These are phyloP conservation scores for Tetragonula carbonaria DNA, from an alignment of 2,888 invertebrate genomes.

Conservation along the genomic window DNA sequence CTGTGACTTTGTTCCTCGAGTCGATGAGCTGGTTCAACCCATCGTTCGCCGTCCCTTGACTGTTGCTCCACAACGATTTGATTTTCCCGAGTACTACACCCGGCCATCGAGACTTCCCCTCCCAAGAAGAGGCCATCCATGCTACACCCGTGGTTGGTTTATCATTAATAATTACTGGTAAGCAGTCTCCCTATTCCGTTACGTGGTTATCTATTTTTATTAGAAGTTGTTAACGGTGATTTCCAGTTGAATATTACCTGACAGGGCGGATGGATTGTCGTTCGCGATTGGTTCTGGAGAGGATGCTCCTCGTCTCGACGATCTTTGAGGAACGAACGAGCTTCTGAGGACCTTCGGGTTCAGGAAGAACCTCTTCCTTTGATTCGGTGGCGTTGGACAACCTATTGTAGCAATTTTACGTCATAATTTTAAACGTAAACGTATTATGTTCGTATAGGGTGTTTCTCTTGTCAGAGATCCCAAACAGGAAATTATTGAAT, in stretches of 20 bases:
- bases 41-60: slow-evolving; percentile 89
- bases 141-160: slow-evolving; percentile 72
- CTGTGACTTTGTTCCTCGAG: slow-evolving; percentile 85
- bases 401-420: slow-evolving; percentile 69
- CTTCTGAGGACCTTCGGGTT: slow-evolving; percentile 92
- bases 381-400: slow-evolving; percentile 92
- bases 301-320: slow-evolving; percentile 74
- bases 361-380: slow-evolving; percentile 91
- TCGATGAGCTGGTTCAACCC: slow-evolving; percentile 91
- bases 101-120: slow-evolving; percentile 88
- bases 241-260: slow-evolving; percentile 85
- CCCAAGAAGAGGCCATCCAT: slow-evolving; percentile 84
- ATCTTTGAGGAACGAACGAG: slow-evolving; percentile 87
- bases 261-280: slow-evolving; percentile 89
- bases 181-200: neutral
- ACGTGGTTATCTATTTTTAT: neutral
- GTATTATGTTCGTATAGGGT: neutral
- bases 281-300: slow-evolving; percentile 83
- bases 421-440: neutral
- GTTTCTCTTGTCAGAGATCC: too few relatives aligned
- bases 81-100: slow-evolving; percentile 94
- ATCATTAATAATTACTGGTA: slow-evolving; percentile 31
- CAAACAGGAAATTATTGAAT: too few relatives aligned
- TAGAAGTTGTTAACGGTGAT: neutral
- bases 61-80: slow-evolving; percentile 93